Evolutionary conservation across 2,797 vertebrate genomes (phyloP), one percentile per base, ranked within the genome.

Genomic region (Nannoperca obscura): DNA sequence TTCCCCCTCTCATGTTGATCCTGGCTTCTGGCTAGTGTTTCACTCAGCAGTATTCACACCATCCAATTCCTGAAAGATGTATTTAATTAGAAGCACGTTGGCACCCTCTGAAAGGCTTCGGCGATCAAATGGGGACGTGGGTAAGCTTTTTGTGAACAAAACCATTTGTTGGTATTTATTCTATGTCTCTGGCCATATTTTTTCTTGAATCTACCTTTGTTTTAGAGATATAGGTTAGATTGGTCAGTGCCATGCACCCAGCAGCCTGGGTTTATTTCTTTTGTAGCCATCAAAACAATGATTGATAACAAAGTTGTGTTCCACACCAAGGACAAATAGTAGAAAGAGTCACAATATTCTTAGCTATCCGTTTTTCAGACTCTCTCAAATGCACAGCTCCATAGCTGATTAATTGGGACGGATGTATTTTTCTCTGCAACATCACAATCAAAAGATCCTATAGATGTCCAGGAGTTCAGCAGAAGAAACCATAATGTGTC

Each of bases 1-100:
- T 71, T 34, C 72, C 17, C 59, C 49, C 55, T 70, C 75, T 78
- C 34, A 44, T 81, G 85, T 85, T 85, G 61, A 88, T 88, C 81
- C 79, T 82, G 53, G 74, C 83, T 80, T 78, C 70, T 85, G 78
- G 82, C 65, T 64, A 53, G 53, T 47, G 36, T 40, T 79, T 88
- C 52, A 54, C 65, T 81, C 52, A 55, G 58, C 74, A 79, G 36
- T 34, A 55, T 72, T 85, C 65, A 63, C 58, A 78, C 36, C 20
- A 69, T 82, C 49, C 63, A 75, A 53, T 78, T 78, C 53, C 55
- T 71, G 53, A 82, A 82, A 81, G 46, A 82, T 73, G 19, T 54
- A 60, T 71, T 85, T 72, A 78, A 86, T 88, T 64, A 78, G 59
- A 83, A 68, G 61, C 7, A 24, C 61, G 74, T 63, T 76, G 70